phyloP scores from a whole-genome alignment of 2,797 vertebrate genomes.

The Sebastiscus tertius region DNA sequence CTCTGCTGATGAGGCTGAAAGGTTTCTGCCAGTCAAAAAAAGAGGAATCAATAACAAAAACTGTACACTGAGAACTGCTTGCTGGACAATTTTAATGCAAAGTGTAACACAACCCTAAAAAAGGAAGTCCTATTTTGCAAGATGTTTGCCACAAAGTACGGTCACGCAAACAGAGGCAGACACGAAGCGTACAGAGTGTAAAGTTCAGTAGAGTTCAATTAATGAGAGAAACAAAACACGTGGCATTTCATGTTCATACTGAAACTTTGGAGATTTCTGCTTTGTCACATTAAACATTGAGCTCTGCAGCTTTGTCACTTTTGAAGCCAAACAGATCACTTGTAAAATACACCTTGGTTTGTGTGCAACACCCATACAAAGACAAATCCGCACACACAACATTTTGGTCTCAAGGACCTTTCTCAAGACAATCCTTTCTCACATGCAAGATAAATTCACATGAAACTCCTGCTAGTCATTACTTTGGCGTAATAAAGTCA shows the following conservation, averaged over 20 bases:
- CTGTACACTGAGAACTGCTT: neutral
- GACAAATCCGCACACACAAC: neutral
- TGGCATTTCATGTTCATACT: neutral
- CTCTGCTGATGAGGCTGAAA: neutral
- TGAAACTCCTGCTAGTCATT: neutral
- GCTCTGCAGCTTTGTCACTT: neutral
- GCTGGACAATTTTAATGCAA: neutral
- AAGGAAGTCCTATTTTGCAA: neutral
- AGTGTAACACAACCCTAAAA: neutral
- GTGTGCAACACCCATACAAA: neutral
- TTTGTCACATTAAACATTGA: neutral
- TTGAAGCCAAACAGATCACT: neutral
- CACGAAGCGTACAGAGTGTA: too few species aligned
- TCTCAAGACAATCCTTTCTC: neutral
- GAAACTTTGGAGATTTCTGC: neutral
- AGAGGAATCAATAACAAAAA: neutral
- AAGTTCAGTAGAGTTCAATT: neutral
- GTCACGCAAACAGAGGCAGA: neutral
- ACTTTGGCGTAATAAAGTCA: neutral
- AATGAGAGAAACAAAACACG: neutral
- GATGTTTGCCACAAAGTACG: neutral
- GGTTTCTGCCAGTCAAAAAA: neutral
- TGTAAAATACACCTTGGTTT: neutral
- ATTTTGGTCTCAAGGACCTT: neutral
- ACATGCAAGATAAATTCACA: neutral